Evolutionary conservation across 2,888 invertebrate genomes (phyloP).

Genomic region (Himalopsyche kuldschensis): DNA sequence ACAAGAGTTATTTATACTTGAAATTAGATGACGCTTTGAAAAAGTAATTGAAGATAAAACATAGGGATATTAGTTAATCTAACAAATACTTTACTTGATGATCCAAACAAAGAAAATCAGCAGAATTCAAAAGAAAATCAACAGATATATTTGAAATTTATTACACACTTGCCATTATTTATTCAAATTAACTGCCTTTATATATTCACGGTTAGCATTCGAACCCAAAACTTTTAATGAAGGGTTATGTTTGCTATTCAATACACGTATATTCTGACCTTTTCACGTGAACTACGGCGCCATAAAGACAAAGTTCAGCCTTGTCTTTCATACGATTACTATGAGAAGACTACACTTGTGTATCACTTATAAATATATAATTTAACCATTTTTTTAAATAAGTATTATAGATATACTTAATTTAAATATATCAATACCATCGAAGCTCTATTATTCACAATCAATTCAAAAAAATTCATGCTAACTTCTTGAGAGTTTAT

Average conservation of each 20-base stretch:
- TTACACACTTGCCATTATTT: background rate
- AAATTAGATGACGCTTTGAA: too few relatives aligned
- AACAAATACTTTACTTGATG: background rate
- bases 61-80: too few relatives aligned
- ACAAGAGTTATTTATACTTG: too few relatives aligned
- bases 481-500: too few relatives aligned
- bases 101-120: background rate
- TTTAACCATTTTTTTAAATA: too few relatives aligned
- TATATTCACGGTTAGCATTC: background rate
- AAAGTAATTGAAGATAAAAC: too few relatives aligned
- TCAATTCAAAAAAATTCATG: too few relatives aligned
- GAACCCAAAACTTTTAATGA: background rate
- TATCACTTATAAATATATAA: too few relatives aligned
- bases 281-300: background rate
- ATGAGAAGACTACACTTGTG: background rate
- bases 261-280: background rate
- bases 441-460: too few relatives aligned
- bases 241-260: background rate
- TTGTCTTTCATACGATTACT: background rate
- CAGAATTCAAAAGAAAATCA: background rate
- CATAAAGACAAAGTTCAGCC: background rate
- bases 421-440: too few relatives aligned
- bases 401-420: too few relatives aligned
- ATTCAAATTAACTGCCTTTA: background rate
- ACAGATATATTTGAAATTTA: background rate